Base-by-base conservation (phyloP, 2,888 invertebrate species). In the Aporophyla lueneburgensis region DNA sequence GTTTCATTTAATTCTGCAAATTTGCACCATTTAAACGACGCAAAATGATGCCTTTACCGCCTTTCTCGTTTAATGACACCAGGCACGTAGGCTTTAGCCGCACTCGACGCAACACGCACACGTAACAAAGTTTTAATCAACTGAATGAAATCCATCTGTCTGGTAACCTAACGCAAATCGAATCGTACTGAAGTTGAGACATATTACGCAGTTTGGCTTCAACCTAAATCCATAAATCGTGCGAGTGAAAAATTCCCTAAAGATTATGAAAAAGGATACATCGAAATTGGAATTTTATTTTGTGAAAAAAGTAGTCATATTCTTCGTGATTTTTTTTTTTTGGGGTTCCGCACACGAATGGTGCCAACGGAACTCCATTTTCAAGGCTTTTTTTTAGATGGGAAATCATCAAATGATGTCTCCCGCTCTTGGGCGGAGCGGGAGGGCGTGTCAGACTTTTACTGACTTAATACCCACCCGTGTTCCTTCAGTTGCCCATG, bases 61-160 rank as follows among this genome's bases (percentile, higher is more conserved):
- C 24, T 54, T 54, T 14, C 14, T 5, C 74, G n/a, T 49, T 76
- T 71, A 61, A 70, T 78, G 53, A 78, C 24, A 78, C 79, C 21
- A 33, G 43, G 40, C 76, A 80, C 76, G 69, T 81, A 62, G 16
- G 40, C 58, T 68, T 63, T 2, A 27, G n/a, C 33, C 16, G 33
- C 21, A 49, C 49, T 58, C 33, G 33, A 54, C 58, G 19, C 19
- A 59, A n/a, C 53, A 72, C 63, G 56, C 54, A 54, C 59, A 70
- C 43, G 75, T 56, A 65, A 65, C 54, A 56, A 75, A 56, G 40
- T 75, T 75, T 43, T 54, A 78, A 74, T 80, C 65, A 56, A 62
- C 33, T 40, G 61, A 76, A 77, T 81, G 54, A 76, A 75, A 70
- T 56, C 46, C 21, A 43, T 56, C 76, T 66, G 59, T 58, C 59